phyloP scores from a whole-genome alignment of 2,113 vertebrate genomes.

The Meleagris gallopavo region DNA sequence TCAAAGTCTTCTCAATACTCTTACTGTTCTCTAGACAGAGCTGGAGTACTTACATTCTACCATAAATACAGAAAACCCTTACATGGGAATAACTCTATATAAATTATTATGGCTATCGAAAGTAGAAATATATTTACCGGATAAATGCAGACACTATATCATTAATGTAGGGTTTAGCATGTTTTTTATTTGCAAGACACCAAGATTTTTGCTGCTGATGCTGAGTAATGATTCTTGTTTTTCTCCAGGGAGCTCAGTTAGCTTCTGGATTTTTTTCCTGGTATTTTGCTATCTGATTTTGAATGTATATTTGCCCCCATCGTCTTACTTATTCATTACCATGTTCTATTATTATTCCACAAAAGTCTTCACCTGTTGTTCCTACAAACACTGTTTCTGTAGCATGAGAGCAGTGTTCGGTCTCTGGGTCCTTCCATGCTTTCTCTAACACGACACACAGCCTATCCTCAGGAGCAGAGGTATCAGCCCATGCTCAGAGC shows the following conservation, averaged over 20 bases:
- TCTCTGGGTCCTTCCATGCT: not conserved
- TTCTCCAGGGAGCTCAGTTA: not conserved
- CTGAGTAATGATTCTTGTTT: not conserved
- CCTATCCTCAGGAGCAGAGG: rapidly evolving
- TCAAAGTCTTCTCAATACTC: not conserved
- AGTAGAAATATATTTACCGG: not conserved
- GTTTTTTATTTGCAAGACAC: not conserved
- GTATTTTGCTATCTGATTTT: not conserved
- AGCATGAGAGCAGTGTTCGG: not conserved
- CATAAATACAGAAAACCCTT: not conserved
- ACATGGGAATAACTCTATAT: not conserved
- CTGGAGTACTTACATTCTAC: not conserved
- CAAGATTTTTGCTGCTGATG: not conserved
- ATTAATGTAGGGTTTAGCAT: not conserved
- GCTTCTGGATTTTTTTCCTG: not conserved
- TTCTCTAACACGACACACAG: not conserved
- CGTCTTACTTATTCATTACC: not conserved
- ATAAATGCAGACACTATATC: not conserved
- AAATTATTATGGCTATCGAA: not conserved
- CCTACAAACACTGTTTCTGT: not conserved
- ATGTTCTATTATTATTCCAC: not conserved
- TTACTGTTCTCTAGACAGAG: not conserved
- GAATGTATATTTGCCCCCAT: not conserved
- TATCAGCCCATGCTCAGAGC: not conserved
- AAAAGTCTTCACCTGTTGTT: not conserved